Evolutionary conservation across 2,113 vertebrate genomes (phyloP).

Genomic region (Ploceus nigricollis): DNA sequence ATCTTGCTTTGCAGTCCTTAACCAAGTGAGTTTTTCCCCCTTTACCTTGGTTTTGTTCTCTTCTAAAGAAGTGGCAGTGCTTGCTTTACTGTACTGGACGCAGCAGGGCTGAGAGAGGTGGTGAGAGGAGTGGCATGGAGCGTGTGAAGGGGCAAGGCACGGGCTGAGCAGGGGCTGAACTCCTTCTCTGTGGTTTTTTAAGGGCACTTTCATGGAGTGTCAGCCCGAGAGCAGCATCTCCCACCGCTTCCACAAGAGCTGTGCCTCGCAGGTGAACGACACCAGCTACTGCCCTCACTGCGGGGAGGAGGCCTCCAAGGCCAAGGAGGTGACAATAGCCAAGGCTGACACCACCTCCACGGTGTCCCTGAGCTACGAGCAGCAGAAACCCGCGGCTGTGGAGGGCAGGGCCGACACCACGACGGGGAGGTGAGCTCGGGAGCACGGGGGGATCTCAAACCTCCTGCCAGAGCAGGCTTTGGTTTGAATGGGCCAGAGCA

Average conservation of each 20-base stretch:
- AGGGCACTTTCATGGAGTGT: slow-evolving; percentile 98
- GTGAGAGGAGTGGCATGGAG: not conserved
- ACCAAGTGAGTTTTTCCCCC: slow-evolving; percentile 24
- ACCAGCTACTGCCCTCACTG: slow-evolving; percentile 94
- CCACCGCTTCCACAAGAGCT: slow-evolving; percentile 91
- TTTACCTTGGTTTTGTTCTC: slow-evolving; percentile 32
- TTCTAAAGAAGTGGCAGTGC: slow-evolving; percentile 54
- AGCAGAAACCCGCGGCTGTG: slow-evolving; percentile 58
- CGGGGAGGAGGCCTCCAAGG: slow-evolving; percentile 88
- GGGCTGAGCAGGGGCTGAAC: not conserved
- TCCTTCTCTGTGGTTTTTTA: slow-evolving; percentile 60
- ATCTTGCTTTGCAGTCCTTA: slow-evolving; percentile 30
- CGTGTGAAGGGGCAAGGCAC: not conserved
- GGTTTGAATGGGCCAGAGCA: rapidly evolving
- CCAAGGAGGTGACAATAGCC: slow-evolving; percentile 85
- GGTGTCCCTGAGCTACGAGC: slow-evolving; percentile 71
- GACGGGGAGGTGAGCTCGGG: slow-evolving; percentile 81
- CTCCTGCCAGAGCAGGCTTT: not conserved
- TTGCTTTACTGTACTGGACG: slow-evolving; percentile 48
- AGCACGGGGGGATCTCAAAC: rapidly evolving
- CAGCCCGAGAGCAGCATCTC: slow-evolving; percentile 92
- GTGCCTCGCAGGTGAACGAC: slow-evolving; percentile 86
- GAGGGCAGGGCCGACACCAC: slow-evolving; percentile 95
- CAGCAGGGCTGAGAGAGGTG: slow-evolving; percentile 31
- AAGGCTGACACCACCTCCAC: slow-evolving; percentile 87